Evolutionary conservation across 2,113 vertebrate genomes (phyloP), one percentile per base, ranked within the genome.

Genomic region (Petrocephalus zakoni): DNA sequence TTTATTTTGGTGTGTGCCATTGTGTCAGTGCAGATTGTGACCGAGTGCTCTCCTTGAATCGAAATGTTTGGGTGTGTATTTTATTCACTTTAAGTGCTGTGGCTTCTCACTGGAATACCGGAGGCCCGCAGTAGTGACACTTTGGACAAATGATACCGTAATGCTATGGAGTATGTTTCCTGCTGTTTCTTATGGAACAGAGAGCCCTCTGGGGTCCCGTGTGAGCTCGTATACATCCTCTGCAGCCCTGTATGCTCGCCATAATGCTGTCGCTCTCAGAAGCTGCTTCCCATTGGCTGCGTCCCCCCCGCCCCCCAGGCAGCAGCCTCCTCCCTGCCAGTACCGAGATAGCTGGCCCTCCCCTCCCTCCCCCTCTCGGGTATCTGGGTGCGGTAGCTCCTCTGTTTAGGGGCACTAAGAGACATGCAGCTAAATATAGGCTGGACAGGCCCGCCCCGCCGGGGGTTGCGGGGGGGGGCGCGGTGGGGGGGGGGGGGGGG

Each of bases 381-480:
- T 56, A 86, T 56, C 84, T 86, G 51, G 49, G 49, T 86, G 84
- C 84, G 29, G 25, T 37, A 34, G 84, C 11, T 51, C 9, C 52
- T 56, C n/a, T 53, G 25, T 56, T 86, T 55, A 86, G 84, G 17
- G n/a, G n/a, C 84, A 25, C 52, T 86, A 86, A 55, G 84, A 29
- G 84, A 86, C 17, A 29, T 13, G n/a, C 29, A 0, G 52, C 84
- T 86, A 86, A 34, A 55, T 34, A 53, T 85, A 85, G 51, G n/a
- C 2, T 5, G 11, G 49, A 85, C 10, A 34, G 29, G 29, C 25
- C 58, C n/a, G 11, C 25, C 52, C n/a, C n/a, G n/a, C n/a, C n/a
- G n/a, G n/a, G n/a, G n/a, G n/a, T n/a, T n/a, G n/a, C n/a, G n/a
- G n/a, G n/a, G n/a, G n/a, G n/a, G n/a, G n/a, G n/a, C n/a, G n/a